Evolutionary conservation across 2,888 invertebrate genomes (phyloP), one percentile per base, ranked within the genome.

Genomic region (Drosophila mercatorum): DNA sequence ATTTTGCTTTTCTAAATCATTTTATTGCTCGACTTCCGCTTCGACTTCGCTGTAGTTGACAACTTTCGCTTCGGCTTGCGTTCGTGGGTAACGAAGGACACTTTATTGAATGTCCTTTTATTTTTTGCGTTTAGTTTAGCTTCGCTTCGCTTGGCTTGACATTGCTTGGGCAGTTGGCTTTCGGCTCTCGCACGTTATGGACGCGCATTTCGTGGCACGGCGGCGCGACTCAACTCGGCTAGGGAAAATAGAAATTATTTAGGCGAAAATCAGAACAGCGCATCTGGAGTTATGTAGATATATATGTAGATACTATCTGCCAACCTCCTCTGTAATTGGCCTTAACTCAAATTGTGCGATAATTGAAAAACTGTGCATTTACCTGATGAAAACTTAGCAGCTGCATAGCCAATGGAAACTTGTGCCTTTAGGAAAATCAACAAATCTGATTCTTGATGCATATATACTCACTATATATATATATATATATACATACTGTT

Each of bases 151-250:
- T 40, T 88, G 82, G 75, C 78, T 86, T 36, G 10, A 14, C 36
- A 26, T 38, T 12, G 14, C 40, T 53, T 40, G 17, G 53, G 62
- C 84, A 89, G 89, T 89, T 86, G 81, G 78, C 75, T 76, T 90
- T 88, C 78, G 84, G 81, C 87, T 86, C 73, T 84, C 64, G 89
- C 72, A 74, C 77, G 91, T 66, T 69, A 72, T 58, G 73, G 90
- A 81, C 79, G 79, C 55, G 28, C 41, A 44, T 56, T 17, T 34
- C 12, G 43, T 34, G 43, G 43, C 1, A 34, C 22, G 57, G 34
- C 57, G 14, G 44, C 22, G 22, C 22, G 22, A 22, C 22, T 22
- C 22, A 22, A 22, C 22, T 34, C 17, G 22, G 14, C 14, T 2
- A 44, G n/a, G 12, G 41, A 5, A 36, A 36, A 36, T 44, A 57